These are phyloP conservation scores for Craterocephalus amniculus DNA, from an alignment of 2,797 vertebrate genomes.

Conservation along the genomic window DNA sequence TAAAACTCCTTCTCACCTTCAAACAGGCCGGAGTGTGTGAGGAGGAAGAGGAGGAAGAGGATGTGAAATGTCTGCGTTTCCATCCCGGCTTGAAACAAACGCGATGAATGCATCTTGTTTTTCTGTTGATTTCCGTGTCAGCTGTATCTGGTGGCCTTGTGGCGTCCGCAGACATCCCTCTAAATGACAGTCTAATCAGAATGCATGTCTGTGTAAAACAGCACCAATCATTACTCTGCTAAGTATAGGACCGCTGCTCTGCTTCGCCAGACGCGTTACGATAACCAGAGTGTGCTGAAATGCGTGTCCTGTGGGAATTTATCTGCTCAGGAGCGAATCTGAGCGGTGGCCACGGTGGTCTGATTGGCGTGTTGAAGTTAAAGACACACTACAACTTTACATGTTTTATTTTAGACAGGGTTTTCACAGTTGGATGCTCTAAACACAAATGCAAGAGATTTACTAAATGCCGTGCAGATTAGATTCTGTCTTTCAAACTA, in stretches of 20 bases:
- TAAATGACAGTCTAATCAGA: slow-evolving; percentile 83
- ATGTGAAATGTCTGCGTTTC: slow-evolving; percentile 33
- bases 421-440: too few relatives aligned
- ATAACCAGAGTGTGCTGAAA: slow-evolving; percentile 76
- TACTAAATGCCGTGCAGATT: too few relatives aligned
- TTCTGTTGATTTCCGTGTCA: slow-evolving; percentile 70
- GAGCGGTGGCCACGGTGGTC: slow-evolving; percentile 32
- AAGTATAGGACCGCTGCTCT: slow-evolving; percentile 75
- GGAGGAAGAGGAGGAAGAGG: neutral
- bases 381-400: too few relatives aligned
- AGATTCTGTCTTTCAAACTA: too few relatives aligned
- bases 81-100: slow-evolving; percentile 14
- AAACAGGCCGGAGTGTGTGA: slow-evolving; percentile 5
- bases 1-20: slow-evolving; percentile 23
- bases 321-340: slow-evolving; percentile 44
- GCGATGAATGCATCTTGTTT: too few relatives aligned
- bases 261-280: slow-evolving; percentile 64
- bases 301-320: slow-evolving; percentile 68
- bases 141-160: slow-evolving; percentile 64
- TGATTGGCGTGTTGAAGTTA: slow-evolving; percentile 5
- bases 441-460: too few relatives aligned
- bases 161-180: slow-evolving; percentile 71
- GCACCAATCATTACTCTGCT: slow-evolving; percentile 79
- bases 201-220: slow-evolving; percentile 76
- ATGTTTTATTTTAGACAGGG: too few relatives aligned